Percentiles rank a stretch among this genome's conserved stretches.
Conservation (phyloP, 2,888 invertebrate species). For the Archips xylosteana region DNA sequence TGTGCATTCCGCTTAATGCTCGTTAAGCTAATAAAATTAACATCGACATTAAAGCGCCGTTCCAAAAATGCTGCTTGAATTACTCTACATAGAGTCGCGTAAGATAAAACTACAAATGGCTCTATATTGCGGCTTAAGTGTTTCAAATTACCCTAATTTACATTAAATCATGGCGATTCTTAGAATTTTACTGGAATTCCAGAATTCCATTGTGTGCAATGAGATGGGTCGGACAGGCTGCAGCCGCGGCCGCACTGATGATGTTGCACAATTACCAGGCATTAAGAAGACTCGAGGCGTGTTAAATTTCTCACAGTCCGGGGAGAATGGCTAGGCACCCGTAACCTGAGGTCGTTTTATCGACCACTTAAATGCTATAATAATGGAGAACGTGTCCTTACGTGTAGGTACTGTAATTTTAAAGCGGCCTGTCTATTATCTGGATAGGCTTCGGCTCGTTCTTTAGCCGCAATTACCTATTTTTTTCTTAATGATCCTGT, state of each 20-base stretch:
- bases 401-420: conserved; percentile 58
- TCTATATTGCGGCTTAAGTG: conserved; percentile 35
- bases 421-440: conserved; percentile 52
- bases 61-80: conserved; percentile 27
- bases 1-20: conserved; percentile 13
- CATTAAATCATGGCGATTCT: conserved; percentile 48
- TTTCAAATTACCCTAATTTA: conserved; percentile 47
- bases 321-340: conserved; percentile 66
- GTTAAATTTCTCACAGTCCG: conserved; percentile 75
- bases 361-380: conserved; percentile 69
- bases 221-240: conserved; percentile 49
- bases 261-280: conserved; percentile 70
- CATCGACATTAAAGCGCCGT: conserved; percentile 22
- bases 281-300: conserved; percentile 71
- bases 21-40: conserved; percentile 31
- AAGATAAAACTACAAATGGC: conserved; percentile 15
- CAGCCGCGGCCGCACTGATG: conserved; percentile 53
- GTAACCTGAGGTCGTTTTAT: conserved; percentile 66
- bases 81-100: conserved; percentile 9
- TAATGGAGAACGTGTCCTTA: conserved; percentile 70
- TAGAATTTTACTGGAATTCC: conserved; percentile 42
- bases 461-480: conserved; percentile 46
- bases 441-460: conserved; percentile 45
- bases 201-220: conserved; percentile 47
- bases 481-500: conserved; percentile 46